These are phyloP conservation scores for Schrankia costaestrigalis DNA, from an alignment of 2,888 invertebrate genomes.

Conservation along the genomic window DNA sequence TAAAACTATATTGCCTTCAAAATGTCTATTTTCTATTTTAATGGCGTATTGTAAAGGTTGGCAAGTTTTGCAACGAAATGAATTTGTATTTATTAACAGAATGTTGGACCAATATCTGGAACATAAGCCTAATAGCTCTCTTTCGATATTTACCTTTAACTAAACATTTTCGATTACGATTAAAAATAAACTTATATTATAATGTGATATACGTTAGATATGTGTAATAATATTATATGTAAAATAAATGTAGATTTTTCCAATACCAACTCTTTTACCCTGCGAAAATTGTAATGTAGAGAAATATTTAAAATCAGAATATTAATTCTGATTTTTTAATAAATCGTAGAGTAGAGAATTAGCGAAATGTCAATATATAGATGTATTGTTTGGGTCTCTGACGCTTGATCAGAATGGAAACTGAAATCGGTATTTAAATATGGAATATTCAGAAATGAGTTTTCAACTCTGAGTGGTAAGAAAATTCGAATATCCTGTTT, in stretches of 20 bases:
- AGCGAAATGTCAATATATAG: too few relatives aligned
- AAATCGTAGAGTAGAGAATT: too few relatives aligned
- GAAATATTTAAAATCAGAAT: too few relatives aligned
- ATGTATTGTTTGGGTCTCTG: too few relatives aligned
- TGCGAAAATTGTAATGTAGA: too few relatives aligned
- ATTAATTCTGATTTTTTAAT: too few relatives aligned
- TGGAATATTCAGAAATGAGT: too few relatives aligned
- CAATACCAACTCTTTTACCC: too few relatives aligned
- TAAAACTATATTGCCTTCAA: conserved; percentile 62
- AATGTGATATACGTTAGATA: conserved; percentile 34
- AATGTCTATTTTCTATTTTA: conserved; percentile 59
- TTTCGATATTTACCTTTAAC: conserved; percentile 38
- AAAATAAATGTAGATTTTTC: conserved; percentile 6
- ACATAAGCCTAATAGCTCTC: conserved; percentile 59
- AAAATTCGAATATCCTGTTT: too few relatives aligned
- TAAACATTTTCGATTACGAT: conserved; percentile 19
- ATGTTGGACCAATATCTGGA: conserved; percentile 64
- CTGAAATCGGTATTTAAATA: too few relatives aligned
- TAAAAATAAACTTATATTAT: conserved; percentile 22
- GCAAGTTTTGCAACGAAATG: conserved; percentile 37
- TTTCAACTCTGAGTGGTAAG: too few relatives aligned
- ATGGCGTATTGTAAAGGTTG: conserved; percentile 35
- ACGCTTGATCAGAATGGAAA: too few relatives aligned
- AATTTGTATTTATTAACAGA: conserved; percentile 46
- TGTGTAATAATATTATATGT: conserved; percentile 15